Evolutionary conservation across 2,113 vertebrate genomes (phyloP), one percentile per base, ranked within the genome.

Genomic region (Mormyrus iriodes): DNA sequence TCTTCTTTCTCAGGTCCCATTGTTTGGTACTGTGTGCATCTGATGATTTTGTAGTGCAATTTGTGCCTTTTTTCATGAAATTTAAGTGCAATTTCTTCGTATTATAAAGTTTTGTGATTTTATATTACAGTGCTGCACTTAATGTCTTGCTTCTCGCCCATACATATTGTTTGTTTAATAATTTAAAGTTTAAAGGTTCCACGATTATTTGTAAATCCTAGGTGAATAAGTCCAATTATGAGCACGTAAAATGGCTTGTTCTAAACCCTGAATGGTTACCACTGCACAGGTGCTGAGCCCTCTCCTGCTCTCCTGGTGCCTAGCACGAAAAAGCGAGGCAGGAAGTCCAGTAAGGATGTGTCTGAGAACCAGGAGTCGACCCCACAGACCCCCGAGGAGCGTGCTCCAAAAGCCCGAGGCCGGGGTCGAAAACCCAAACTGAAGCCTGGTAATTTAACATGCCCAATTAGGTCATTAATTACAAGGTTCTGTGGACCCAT

Each of bases 261-360:
- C 27, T 51, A 35, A 27, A 2, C 69, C 48, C 49, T 39, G 35
- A 39, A 35, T 1, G 27, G 46, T 24, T 90, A 0, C 49, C 35
- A 35, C 91, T 85, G 1, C 65, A 0, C 94, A 99, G 98, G 98
- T 93, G 98, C 98, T 0, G 98, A 99, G 90, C 98, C 98, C 0
- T 99, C 98, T 21, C 98, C 98, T 0, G 98, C 98, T 3, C 96
- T 99, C 46, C 93, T 99, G 27, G 97, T 99, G 91, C 95, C 97
- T 10, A 97, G 98, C 69, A 97, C 97, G 90, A 97, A 97, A 94
- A 97, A 97, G 85, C 96, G 97, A 58, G 97, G 96, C 91, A 97
- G 98, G 85, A 99, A 99, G 93, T 96, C 97, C 95, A 99, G 98
- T 94, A 99, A 99, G 92, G 98, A 99, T 58, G 93, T 95, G 0